Evolutionary conservation across 2,888 invertebrate species (phyloP).

Genomic region (Oxyscelio sp.): DNA sequence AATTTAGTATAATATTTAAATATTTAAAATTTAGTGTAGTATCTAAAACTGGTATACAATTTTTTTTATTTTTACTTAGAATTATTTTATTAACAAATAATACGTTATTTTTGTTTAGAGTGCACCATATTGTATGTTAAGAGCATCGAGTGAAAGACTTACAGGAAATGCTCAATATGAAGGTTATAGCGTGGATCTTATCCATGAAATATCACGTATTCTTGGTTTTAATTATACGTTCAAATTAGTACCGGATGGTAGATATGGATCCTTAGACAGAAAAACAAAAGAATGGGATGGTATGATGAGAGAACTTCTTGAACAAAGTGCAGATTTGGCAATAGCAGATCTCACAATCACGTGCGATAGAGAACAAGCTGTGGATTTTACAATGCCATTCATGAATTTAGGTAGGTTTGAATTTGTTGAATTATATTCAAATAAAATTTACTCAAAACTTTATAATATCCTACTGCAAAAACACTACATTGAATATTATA

Average conservation of each 20-base stretch:
- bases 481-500: too few species aligned
- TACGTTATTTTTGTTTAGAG: conserved; percentile 90
- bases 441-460: too few species aligned
- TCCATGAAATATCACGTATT: conserved; percentile 96
- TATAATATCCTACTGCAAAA: too few species aligned
- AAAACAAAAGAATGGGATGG: conserved; percentile 97
- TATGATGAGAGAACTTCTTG: conserved; percentile 95
- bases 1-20: too few species aligned
- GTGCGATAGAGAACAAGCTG: conserved; percentile 96
- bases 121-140: conserved; percentile 98
- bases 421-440: too few species aligned
- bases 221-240: conserved; percentile 97
- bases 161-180: conserved; percentile 97
- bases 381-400: conserved; percentile 96
- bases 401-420: conserved; percentile 98
- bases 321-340: conserved; percentile 97
- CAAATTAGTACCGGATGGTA: conserved; percentile 95
- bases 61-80: too few species aligned
- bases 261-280: conserved; percentile 94
- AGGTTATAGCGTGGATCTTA: conserved; percentile 98
- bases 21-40: too few species aligned
- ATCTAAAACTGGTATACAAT: too few species aligned
- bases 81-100: neutral
- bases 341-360: conserved; percentile 99
- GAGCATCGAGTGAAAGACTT: conserved; percentile 94